Evolutionary conservation across 2,797 vertebrate genomes (phyloP).

Genomic region (Melanitta fusca): DNA sequence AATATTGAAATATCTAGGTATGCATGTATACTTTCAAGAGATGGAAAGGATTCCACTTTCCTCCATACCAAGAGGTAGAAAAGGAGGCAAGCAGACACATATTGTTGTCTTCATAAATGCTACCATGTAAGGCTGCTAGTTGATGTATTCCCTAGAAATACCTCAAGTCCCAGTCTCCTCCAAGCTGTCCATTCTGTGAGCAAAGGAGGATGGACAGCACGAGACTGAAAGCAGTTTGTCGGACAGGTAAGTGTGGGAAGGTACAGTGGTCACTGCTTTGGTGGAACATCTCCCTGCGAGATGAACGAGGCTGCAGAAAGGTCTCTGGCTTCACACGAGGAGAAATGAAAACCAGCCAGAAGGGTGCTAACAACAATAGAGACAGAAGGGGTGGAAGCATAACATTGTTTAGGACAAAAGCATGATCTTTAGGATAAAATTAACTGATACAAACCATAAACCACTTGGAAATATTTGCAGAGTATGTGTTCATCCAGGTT

Average conservation of each 20-base stretch:
- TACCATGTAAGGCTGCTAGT: not conserved
- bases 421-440: too few species aligned
- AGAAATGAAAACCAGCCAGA: not conserved
- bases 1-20: not conserved
- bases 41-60: not conserved
- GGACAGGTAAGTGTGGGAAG: not conserved
- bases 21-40: not conserved
- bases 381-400: not conserved
- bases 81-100: too few species aligned
- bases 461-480: not conserved
- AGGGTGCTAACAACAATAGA: not conserved
- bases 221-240: accelerated
- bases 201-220: not conserved
- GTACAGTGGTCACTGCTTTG: not conserved
- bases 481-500: not conserved
- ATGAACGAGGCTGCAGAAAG: not conserved
- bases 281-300: not conserved
- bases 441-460: not conserved
- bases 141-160: not conserved
- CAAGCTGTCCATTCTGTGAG: not conserved
- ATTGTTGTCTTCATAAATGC: not conserved
- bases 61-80: accelerated
- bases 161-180: not conserved
- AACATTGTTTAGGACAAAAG: not conserved
- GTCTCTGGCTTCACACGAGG: not conserved